These are phyloP conservation scores for Odontocerum albicorne DNA, from an alignment of 2,888 invertebrate species.

Conservation along the genomic window DNA sequence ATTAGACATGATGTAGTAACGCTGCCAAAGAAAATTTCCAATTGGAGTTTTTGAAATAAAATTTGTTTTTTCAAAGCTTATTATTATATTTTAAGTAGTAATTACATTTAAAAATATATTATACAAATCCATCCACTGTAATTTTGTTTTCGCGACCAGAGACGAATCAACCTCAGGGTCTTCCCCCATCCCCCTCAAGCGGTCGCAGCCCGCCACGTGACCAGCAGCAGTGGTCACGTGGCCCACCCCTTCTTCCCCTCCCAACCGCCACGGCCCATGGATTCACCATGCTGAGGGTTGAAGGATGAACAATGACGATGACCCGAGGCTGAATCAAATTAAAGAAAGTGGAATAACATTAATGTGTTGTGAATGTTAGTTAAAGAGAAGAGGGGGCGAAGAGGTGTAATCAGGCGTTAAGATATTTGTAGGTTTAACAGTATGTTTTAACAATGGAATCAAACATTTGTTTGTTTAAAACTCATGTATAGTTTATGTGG, in stretches of 20 bases:
- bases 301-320: background rate
- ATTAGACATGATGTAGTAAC: no score
- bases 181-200: no score
- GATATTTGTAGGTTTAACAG: no score
- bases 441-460: no score
- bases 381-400: no score
- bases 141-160: slow-evolving; percentile 7
- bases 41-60: no score
- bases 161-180: slow-evolving; percentile 15
- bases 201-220: slow-evolving; percentile 14
- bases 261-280: background rate
- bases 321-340: slow-evolving; percentile 16
- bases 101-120: background rate
- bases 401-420: no score
- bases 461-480: no score
- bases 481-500: no score
- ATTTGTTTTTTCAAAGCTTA: no score
- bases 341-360: slow-evolving; percentile 20
- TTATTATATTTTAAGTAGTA: no score
- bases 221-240: slow-evolving; percentile 20
- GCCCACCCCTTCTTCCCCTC: slow-evolving; percentile 4
- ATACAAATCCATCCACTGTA: background rate
- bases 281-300: background rate
- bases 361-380: slow-evolving; percentile 5
- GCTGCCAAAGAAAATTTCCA: no score